phyloP scores from a whole-genome alignment of 2,888 invertebrate genomes.

The Cheilosia pagana region DNA sequence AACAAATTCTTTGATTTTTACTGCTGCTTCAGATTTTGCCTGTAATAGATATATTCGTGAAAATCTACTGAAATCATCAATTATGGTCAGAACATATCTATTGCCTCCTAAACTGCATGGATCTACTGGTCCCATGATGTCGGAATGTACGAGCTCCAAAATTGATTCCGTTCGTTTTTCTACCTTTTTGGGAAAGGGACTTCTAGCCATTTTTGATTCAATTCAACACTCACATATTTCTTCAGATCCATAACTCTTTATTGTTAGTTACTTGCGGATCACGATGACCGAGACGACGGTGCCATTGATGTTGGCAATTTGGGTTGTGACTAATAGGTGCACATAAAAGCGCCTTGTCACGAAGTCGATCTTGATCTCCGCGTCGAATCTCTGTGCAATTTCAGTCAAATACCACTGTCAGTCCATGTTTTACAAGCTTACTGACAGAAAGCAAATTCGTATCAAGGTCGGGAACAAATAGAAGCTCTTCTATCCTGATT shows the following conservation, averaged over 20 bases:
- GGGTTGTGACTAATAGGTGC: not conserved
- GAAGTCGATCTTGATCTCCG: too few relatives aligned
- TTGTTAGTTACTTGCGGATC: not conserved
- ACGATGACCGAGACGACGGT: not conserved
- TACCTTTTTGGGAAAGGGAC: not conserved
- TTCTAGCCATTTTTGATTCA: not conserved
- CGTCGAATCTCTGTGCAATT: too few relatives aligned
- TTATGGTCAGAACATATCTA: conserved; percentile 4
- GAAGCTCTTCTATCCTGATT: not conserved
- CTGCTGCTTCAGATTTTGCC: not conserved
- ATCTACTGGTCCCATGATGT: conserved; percentile 4
- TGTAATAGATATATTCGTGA: not conserved
- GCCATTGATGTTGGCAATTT: conserved; percentile 2
- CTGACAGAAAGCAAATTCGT: not conserved
- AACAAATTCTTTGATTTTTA: too few relatives aligned
- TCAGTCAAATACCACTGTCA: too few relatives aligned
- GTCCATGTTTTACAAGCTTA: not conserved
- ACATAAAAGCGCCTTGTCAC: not conserved
- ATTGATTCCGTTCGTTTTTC: not conserved
- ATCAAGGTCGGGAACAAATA: conserved; percentile 4
- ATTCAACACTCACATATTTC: not conserved
- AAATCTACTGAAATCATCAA: conserved; percentile 9
- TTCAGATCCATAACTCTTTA: not conserved
- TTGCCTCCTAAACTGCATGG: not conserved
- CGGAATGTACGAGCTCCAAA: conserved; percentile 1